These are phyloP conservation scores for Galbula dea DNA, from an alignment of 2,113 vertebrate genomes.

Conservation along the genomic window DNA sequence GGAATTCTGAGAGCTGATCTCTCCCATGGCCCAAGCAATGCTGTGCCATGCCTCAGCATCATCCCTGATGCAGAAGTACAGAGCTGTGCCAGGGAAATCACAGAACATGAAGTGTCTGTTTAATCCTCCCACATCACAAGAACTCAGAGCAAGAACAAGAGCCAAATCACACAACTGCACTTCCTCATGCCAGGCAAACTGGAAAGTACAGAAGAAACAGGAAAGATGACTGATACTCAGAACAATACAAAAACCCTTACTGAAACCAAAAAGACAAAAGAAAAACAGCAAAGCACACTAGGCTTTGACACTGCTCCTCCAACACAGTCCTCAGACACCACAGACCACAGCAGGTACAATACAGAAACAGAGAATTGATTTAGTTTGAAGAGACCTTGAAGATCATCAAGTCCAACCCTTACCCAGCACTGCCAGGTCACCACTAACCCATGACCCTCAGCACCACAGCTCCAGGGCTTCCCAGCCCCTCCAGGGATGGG, in stretches of 20 bases:
- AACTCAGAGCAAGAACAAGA: background rate
- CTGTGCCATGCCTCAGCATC: too few species aligned
- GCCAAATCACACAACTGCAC: background rate
- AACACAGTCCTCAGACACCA: background rate
- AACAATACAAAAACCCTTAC: background rate
- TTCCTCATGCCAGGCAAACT: background rate
- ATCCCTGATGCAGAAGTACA: background rate
- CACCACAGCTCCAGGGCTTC: too few species aligned
- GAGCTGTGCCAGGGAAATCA: background rate
- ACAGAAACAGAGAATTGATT: too few species aligned
- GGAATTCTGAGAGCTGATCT: background rate
- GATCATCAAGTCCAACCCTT: too few species aligned
- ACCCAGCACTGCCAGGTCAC: too few species aligned
- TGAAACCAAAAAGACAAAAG: background rate
- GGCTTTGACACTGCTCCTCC: background rate
- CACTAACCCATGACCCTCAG: too few species aligned
- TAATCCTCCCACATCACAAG: background rate
- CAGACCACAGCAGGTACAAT: background rate
- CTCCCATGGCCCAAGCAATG: background rate
- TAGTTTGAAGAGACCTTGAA: too few species aligned
- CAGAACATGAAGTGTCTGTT: background rate
- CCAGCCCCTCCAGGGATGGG: too few species aligned
- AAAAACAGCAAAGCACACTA: background rate
- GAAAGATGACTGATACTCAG: background rate
- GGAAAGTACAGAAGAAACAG: conserved; percentile 29